These are phyloP conservation scores for Burhinus oedicnemus DNA, from an alignment of 2,113 vertebrate species.

Conservation along the genomic window DNA sequence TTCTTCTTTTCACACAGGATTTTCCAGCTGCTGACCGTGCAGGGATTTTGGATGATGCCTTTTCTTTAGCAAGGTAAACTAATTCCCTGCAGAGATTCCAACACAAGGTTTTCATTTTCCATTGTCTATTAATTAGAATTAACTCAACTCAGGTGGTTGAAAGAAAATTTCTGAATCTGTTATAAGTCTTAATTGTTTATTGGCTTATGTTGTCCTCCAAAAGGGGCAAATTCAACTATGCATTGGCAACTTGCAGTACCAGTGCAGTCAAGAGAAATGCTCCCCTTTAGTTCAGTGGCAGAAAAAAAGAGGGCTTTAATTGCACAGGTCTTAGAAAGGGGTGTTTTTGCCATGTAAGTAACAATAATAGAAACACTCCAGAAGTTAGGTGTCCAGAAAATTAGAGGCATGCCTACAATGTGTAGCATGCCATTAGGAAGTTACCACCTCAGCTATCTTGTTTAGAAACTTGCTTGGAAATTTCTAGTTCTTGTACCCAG, in stretches of 20 bases:
- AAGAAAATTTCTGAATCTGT: background rate
- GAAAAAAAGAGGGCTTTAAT: background rate
- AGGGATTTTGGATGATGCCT: constrained; percentile 82
- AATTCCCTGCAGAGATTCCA: background rate
- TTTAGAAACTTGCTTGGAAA: background rate
- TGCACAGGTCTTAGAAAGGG: background rate
- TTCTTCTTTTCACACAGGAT: constrained; percentile 41
- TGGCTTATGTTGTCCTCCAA: background rate
- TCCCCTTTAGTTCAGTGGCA: background rate
- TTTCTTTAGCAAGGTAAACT: constrained; percentile 87
- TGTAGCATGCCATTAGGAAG: background rate
- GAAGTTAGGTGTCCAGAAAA: background rate
- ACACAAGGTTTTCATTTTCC: background rate
- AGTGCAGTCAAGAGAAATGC: background rate
- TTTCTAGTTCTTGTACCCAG: background rate
- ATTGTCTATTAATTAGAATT: background rate
- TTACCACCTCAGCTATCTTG: background rate
- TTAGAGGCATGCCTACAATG: background rate
- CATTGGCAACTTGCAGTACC: background rate
- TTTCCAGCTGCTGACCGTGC: constrained; percentile 80
- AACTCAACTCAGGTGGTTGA: background rate
- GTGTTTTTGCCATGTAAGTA: background rate
- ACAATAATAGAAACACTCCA: background rate
- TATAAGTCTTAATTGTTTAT: background rate
- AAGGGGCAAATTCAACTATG: background rate